Base-by-base conservation (phyloP, 2,888 invertebrate genomes). In the Masnerella sp. region DNA sequence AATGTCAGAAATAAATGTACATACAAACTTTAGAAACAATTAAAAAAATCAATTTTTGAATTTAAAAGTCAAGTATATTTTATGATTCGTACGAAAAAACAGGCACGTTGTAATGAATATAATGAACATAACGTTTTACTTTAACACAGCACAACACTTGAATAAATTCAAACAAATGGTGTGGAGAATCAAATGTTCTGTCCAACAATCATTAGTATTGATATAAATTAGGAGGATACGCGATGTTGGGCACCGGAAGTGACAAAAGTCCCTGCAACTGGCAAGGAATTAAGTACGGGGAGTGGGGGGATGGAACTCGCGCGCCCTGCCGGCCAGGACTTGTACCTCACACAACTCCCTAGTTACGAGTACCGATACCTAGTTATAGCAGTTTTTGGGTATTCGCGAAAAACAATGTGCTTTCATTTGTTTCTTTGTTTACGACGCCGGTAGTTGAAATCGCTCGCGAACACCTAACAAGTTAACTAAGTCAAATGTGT, bases 341-440 rank as follows among this genome's bases (percentile, higher is more conserved):
- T 85, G 85, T 87, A 87, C 87, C 87, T 87, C 87, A 87, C 87
- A 87, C 87, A 87, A 87, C 87, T 87, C 87, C 87, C 87, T 87
- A 87, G 87, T 87, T 87, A 87, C 87, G 87, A 87, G 87, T 87
- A 87, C 87, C 87, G 87, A 86, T 76, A 85, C 87, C 87, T 87
- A 87, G 85, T 85, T 64, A 54, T 17, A 32, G 45, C 38, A 47
- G n/a, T 20, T 43, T 51, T 65, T 67, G 71, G 52, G 61, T 64
- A 17, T 58, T 32, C 72, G 58, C 68, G 68, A 49, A 36, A 30
- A 54, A 54, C 47, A 40, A 49, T 20, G 28, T 61, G 52, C 32
- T 64, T 15, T 64, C 36, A 30, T 45, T 22, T 38, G 9, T 5
- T 18, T 38, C 34, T 18, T 43, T 36, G 20, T 38, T 17, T 36